These are phyloP conservation scores for Thaumetopoea pityocampa DNA, from an alignment of 1,140 invertebrate species.

Conservation along the genomic window DNA sequence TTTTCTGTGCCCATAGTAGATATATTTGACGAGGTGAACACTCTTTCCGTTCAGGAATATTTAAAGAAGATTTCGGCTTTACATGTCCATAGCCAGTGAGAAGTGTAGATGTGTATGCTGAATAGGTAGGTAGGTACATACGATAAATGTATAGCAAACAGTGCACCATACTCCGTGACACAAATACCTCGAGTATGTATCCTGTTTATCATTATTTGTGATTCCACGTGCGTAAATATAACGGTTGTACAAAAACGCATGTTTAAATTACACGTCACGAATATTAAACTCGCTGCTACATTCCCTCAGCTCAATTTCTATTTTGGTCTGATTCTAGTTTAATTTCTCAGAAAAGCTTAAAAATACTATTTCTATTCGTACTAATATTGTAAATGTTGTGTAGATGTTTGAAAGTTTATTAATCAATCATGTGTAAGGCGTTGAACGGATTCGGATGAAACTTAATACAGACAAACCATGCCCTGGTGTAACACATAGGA, in stretches of 20 bases:
- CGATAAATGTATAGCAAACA: background rate
- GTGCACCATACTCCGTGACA: constrained; percentile 39
- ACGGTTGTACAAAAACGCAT: constrained; percentile 30
- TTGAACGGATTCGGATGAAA: too few species aligned
- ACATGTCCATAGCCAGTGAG: background rate
- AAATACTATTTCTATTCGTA: too few species aligned
- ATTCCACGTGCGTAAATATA: constrained; percentile 42
- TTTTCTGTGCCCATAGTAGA: constrained; percentile 54
- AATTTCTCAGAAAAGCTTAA: background rate
- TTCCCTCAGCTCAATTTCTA: constrained; percentile 6
- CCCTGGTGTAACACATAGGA: too few species aligned
- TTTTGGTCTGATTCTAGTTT: constrained; percentile 4
- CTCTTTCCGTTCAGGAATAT: constrained; percentile 43
- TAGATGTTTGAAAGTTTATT: too few species aligned
- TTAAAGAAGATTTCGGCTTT: background rate
- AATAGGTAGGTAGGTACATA: background rate
- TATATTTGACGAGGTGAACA: constrained; percentile 61
- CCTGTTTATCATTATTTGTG: constrained; percentile 41
- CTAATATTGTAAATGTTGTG: too few species aligned
- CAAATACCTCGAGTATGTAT: constrained; percentile 43
- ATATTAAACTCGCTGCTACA: constrained; percentile 7
- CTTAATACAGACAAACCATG: too few species aligned
- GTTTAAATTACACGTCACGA: constrained; percentile 8
- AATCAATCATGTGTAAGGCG: too few species aligned
- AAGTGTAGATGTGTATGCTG: background rate